Evolutionary conservation across 2,113 vertebrate genomes (phyloP), one percentile per base, ranked within the genome.

Genomic region (Ornithorhynchus anatinus): DNA sequence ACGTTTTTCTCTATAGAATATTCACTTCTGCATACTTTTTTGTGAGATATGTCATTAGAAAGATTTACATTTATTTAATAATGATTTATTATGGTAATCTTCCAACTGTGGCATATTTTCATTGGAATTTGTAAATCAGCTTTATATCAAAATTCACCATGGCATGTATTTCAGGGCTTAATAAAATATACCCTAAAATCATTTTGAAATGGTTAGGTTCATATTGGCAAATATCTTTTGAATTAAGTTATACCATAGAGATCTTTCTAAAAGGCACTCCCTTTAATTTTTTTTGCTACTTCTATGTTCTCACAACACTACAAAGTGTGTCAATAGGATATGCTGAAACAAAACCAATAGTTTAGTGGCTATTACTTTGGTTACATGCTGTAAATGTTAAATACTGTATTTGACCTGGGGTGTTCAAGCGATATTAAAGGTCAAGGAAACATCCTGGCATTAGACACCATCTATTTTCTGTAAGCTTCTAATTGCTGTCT

Each of bases 41-140:
- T 61, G 78, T 89, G 87, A 86, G 76, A 85, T 88, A 84, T 89
- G 77, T 84, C 77, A 88, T 91, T 92, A 79, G 71, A 68, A 87
- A 92, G 87, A 92, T 93, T 91, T 93, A 93, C 77, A 81, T 90
- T 91, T 92, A 91, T 92, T 92, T 93, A 89, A 89, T 91, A 93
- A 90, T 86, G 88, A 94, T 92, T 92, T 93, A 91, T 88, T 87
- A 59, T 64, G 80, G 88, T 92, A 89, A 91, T 88, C 84, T 79
- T 36, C 85, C 80, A 91, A 84, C 89, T 90, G 87, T 90, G 83
- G 69, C 78, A 91, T 67, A 88, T 85, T 89, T 92, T 87, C 80
- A 82, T 73, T 81, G 75, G 84, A 92, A 92, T 91, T 92, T 90
- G 87, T 91, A 89, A 92, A 89, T 90, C 88, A 90, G 77, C 85